Base-by-base conservation (phyloP, 2,888 invertebrate genomes). In the Parnassius glacialis region DNA sequence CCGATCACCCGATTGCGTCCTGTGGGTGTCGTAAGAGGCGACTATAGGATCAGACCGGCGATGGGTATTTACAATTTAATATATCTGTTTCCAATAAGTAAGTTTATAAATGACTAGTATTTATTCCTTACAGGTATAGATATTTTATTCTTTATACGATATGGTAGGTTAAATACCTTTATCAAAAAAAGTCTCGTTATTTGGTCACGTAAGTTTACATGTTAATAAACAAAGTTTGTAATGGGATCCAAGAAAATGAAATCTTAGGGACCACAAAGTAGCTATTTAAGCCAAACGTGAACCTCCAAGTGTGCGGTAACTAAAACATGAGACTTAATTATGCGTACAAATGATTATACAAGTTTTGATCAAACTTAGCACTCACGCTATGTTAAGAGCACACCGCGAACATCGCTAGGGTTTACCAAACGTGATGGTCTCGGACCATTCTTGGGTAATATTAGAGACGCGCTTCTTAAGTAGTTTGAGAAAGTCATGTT, bases 261-360 rank as follows among this genome's bases (percentile, higher is more conserved):
- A 62, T 58, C 57, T 56, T 58, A 66, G 62, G 52, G 52, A 62
- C 64, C 62, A 67, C 67, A 80, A 81, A 83, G 76, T 78, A 53
- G 57, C 61, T 66, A 81, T 83, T 81, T 81, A 77, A 81, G 77
- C 80, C 52, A 55, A 56, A 63, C 55, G 45, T 56, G 52, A 67
- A 67, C 68, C 68, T 66, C 55, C 65, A 65, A 68, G 67, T 65
- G 61, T 66, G 72, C 65, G 72, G 72, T 70, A 68, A 70, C 72
- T 70, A 68, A 65, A 70, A 72, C 72, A 74, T 64, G 65, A 69
- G 74, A 71, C 73, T 74, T 79, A 79, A 80, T 80, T 78, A 80
- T 74, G 78, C 75, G 74, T 75, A 74, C 74, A 76, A 73, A 75
- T 79, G 75, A 81, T 79, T 81, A 80, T 71, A 70, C 68, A 78